These are phyloP conservation scores for Ondatra zibethicus DNA, from an alignment of 2,113 vertebrate genomes.

Conservation along the genomic window DNA sequence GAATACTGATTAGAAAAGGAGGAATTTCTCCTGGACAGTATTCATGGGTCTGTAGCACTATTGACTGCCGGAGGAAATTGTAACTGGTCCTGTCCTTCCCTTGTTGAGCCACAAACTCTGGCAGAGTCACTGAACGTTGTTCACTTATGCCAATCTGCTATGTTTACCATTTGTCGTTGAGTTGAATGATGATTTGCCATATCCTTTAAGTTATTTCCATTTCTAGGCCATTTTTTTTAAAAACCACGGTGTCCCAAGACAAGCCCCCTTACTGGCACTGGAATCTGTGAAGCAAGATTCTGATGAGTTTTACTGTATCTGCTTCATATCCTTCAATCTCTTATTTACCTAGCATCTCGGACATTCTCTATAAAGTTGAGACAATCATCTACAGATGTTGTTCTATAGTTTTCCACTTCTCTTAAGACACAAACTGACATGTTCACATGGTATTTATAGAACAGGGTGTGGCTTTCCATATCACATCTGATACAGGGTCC, in stretches of 20 bases:
- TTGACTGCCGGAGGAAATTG: neutral
- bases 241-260: neutral
- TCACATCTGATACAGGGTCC: neutral
- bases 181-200: neutral
- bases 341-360: neutral
- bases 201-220: neutral
- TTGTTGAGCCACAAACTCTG: neutral
- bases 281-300: neutral
- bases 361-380: neutral
- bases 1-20: neutral
- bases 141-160: neutral
- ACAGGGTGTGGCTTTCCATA: neutral
- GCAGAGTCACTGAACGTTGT: neutral
- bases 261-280: neutral
- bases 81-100: neutral
- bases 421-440: neutral
- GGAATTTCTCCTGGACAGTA: neutral
- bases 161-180: neutral
- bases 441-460: neutral
- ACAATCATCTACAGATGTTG: neutral
- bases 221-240: neutral
- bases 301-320: neutral
- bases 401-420: neutral
- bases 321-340: neutral
- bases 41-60: neutral